Percentiles rank a stretch among this genome's conserved stretches.
phyloP scores from a whole-genome alignment of 2,797 vertebrate species.

The Pterois miles region DNA sequence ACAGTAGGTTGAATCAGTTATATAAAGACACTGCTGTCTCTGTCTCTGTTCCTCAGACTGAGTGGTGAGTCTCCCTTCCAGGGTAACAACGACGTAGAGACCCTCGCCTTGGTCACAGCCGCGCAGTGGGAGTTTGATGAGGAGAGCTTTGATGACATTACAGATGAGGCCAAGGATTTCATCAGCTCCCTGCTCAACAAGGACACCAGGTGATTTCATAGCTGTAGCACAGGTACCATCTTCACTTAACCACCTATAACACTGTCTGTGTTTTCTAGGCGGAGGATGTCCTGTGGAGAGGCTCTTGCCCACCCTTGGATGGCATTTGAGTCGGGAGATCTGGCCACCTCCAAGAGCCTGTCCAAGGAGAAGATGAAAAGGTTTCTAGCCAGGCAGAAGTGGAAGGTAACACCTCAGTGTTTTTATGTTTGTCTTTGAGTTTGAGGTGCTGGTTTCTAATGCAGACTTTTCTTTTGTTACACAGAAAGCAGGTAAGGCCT shows the following conservation, averaged over 20 bases:
- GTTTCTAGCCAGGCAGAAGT: constrained; percentile 88
- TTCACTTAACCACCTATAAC: not conserved
- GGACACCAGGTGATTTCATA: constrained; percentile 77
- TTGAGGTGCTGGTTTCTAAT: not conserved
- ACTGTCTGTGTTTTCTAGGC: constrained; percentile 66
- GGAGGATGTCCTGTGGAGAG: constrained; percentile 78
- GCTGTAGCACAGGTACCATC: too few species aligned
- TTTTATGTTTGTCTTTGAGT: not conserved
- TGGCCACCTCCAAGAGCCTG: constrained; percentile 74
- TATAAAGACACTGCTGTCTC: not conserved
- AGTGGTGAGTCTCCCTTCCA: constrained; percentile 93
- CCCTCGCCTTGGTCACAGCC: constrained; percentile 86
- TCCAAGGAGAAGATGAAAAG: constrained; percentile 89
- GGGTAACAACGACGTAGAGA: constrained; percentile 87
- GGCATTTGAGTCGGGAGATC: constrained; percentile 66
- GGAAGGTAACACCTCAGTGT: constrained; percentile 83
- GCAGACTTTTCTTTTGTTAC: not conserved
- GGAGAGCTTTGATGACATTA: constrained; percentile 88
- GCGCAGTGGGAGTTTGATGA: constrained; percentile 89
- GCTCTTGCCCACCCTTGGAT: constrained; percentile 89
- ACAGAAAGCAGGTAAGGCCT: constrained; percentile 88
- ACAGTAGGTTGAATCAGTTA: not conserved
- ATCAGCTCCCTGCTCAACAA: constrained; percentile 88
- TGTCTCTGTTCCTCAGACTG: constrained; percentile 72
- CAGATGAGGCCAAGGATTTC: constrained; percentile 87